Conservation (phyloP, 2,113 vertebrate species). For the Machaerirhynchus nigripectus region DNA sequence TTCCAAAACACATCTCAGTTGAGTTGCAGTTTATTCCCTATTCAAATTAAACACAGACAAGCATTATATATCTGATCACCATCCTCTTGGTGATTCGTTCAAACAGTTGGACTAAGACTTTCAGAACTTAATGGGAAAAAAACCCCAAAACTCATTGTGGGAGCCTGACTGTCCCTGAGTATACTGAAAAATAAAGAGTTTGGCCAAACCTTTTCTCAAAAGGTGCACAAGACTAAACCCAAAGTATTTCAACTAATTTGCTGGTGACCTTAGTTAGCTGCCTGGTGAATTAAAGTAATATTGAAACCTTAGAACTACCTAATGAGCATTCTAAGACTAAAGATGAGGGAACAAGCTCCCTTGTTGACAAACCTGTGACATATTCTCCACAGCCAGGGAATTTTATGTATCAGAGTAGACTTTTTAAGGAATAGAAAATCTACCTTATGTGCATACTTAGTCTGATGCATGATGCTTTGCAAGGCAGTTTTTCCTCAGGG, state of each 20-base stretch:
- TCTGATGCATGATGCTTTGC: not conserved
- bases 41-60: not conserved
- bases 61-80: not conserved
- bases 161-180: not conserved
- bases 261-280: not conserved
- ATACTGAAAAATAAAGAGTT: not conserved
- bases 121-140: not conserved
- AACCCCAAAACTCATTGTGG: not conserved
- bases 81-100: not conserved
- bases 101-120: not conserved
- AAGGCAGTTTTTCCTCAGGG: not conserved
- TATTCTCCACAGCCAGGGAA: not conserved
- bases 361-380: not conserved
- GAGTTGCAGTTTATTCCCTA: not conserved
- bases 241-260: not conserved
- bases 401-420: not conserved
- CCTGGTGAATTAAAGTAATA: not conserved
- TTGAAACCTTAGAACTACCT: not conserved
- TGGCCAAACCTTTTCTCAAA: not conserved
- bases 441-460: not conserved
- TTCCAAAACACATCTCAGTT: not conserved
- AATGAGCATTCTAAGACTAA: not conserved
- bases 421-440: not conserved
- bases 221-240: not conserved
- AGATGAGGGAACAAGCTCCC: not conserved